Conservation (phyloP, 2,888 invertebrate genomes). For the Muscina levida region DNA sequence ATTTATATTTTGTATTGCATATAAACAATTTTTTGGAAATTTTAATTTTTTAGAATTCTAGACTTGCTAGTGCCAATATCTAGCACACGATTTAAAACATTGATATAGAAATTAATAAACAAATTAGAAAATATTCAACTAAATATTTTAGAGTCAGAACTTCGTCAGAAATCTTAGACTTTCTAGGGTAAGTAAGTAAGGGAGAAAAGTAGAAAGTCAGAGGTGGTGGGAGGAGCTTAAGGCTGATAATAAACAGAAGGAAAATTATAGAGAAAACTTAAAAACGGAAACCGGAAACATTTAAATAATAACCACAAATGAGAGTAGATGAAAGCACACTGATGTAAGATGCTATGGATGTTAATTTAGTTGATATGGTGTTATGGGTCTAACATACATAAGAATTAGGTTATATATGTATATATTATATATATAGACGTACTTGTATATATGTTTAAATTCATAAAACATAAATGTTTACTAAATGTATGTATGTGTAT, state of each 20-base stretch:
- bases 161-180: constrained; percentile 1
- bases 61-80: constrained; percentile 1
- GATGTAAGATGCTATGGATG: no score
- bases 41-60: constrained; percentile 6
- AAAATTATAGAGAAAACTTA: neutral
- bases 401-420: no score
- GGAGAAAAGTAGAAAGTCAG: neutral
- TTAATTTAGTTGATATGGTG: no score
- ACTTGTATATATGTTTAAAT: no score
- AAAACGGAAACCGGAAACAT: neutral
- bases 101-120: constrained; percentile 36
- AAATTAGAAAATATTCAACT: constrained; percentile 14
- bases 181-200: neutral
- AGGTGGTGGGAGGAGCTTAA: neutral
- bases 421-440: no score
- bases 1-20: constrained; percentile 57
- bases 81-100: constrained; percentile 20
- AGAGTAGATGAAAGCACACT: neutral
- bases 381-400: no score
- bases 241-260: neutral
- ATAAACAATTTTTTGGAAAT: constrained; percentile 51
- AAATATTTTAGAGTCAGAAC: constrained; percentile 37
- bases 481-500: no score
- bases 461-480: no score
- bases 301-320: neutral